Percentiles rank a stretch among this genome's conserved stretches.
Conservation (phyloP, 2,113 vertebrate species). For the Danio rerio region GRCz12tu NC_133194.1:30950501-30951000, state of each 20-base stretch:
- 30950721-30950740: neutral
- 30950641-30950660: too few species aligned
- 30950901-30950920: neutral
- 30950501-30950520: too few species aligned
- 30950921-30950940: neutral
- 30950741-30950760: neutral
- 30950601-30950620: too few species aligned
- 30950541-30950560: too few species aligned
- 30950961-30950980: neutral
- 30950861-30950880: neutral
- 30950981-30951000: too few species aligned
- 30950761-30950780: slow-evolving; percentile 13
- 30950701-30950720: slow-evolving; percentile 38
- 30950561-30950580: too few species aligned
- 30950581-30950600: too few species aligned
- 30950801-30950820: slow-evolving; percentile 5
- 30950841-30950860: neutral
- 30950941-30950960: neutral
- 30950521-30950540: too few species aligned
- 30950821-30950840: slow-evolving; percentile 21
- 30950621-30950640: too few species aligned
- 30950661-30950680: too few species aligned
- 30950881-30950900: slow-evolving; percentile 1
- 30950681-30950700: neutral
- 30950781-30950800: slow-evolving; percentile 24